phyloP scores from a whole-genome alignment of 1,140 invertebrate species.

The Ptiloglossa arizonensis region DNA sequence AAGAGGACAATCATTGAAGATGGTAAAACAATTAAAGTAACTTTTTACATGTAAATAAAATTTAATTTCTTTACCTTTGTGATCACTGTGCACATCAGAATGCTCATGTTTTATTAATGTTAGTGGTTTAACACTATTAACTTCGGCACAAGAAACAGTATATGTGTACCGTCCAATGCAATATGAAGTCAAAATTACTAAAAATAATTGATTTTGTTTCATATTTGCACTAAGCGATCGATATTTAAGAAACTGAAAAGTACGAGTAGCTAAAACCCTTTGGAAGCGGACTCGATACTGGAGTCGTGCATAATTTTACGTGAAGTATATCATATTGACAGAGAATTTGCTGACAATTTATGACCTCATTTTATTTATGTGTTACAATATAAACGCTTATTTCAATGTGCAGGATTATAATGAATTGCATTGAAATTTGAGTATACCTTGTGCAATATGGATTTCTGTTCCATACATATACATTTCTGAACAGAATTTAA shows the following conservation, averaged over 20 bases:
- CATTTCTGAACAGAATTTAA: not conserved
- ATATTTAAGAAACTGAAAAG: not conserved
- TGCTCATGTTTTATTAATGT: not conserved
- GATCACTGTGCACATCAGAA: not conserved
- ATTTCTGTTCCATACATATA: not conserved
- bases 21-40: not conserved
- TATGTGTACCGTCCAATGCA: slow-evolving; percentile 17
- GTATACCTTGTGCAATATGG: not conserved
- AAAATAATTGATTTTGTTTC: slow-evolving; percentile 1
- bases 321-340: slow-evolving; percentile 19
- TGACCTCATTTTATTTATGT: slow-evolving; percentile 6
- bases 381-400: slow-evolving; percentile 4
- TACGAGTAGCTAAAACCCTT: not conserved
- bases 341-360: slow-evolving; percentile 45
- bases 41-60: not conserved
- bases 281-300: not conserved
- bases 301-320: not conserved
- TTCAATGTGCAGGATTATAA: not conserved
- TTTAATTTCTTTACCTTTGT: slow-evolving; percentile 44
- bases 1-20: slow-evolving; percentile 4
- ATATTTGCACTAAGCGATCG: slow-evolving; percentile 1
- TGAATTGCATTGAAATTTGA: not conserved
- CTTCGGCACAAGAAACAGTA: slow-evolving; percentile 8
- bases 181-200: slow-evolving; percentile 33
- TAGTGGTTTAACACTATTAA: not conserved